These are phyloP conservation scores for Suillia variegata DNA, from an alignment of 2,888 invertebrate species.

Conservation along the genomic window DNA sequence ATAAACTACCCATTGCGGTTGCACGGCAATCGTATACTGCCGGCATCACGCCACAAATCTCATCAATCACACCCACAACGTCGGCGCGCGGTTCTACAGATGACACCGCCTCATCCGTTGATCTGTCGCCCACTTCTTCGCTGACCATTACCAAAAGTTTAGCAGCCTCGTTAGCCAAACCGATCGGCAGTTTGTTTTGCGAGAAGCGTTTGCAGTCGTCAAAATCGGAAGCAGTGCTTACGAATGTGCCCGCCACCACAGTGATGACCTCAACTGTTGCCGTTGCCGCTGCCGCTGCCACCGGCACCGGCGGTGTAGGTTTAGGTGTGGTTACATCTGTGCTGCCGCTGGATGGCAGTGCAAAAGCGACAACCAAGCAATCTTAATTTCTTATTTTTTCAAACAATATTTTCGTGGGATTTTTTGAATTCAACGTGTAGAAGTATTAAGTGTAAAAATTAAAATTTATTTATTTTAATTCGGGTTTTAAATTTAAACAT, in stretches of 20 bases:
- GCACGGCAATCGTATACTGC: conserved; percentile 17
- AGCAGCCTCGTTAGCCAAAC: conserved; percentile 54
- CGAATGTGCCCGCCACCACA: conserved; percentile 7
- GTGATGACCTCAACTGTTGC: conserved; percentile 4
- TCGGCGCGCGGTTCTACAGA: not conserved
- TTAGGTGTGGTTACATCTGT: too few species aligned
- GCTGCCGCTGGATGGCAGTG: conserved; percentile 13
- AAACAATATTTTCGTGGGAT: not conserved
- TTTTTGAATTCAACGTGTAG: not conserved
- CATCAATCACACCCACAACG: too few species aligned
- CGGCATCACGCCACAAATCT: conserved; percentile 7
- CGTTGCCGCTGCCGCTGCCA: conserved; percentile 9
- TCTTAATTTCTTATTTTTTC: not conserved
- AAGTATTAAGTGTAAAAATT: not conserved
- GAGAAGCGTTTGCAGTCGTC: conserved; percentile 60
- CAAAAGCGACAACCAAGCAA: conserved; percentile 1
- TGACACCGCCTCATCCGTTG: not conserved
- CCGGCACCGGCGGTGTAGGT: too few species aligned
- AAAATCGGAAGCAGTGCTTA: conserved; percentile 56
- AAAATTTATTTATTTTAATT: too few species aligned
- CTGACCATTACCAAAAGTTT: conserved; percentile 53
- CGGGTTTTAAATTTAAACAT: too few species aligned
- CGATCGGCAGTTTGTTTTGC: conserved; percentile 58
- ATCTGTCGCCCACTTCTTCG: not conserved
- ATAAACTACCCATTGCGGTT: conserved; percentile 7